Evolutionary conservation across 2,797 vertebrate species (phyloP), one percentile per base, ranked within the genome.

Genomic region (Rhabdophis nuchalis): DNA sequence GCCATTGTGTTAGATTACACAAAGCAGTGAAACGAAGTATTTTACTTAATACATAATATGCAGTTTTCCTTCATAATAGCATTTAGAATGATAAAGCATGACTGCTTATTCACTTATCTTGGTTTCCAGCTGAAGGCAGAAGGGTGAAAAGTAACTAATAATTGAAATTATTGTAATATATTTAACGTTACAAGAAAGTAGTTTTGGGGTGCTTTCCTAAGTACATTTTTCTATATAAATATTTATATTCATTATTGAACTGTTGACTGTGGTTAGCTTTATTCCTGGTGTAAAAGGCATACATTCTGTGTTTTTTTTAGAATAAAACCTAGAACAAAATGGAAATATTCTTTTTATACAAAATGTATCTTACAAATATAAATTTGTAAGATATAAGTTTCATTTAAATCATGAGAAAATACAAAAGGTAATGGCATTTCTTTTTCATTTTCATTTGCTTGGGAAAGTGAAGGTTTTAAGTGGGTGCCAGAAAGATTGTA

Each of bases 51-150:
- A 87, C 20, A 89, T 94, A 94, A 95, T 68, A 92, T 94, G 91
- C 92, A 91, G 27, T 86, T 95, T 92, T 95, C 93, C 90, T 97
- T 96, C 68, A 93, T 85, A 92, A 56, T 94, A 94, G 94, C 93
- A 96, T 96, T 82, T 93, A 95, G 90, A 91, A 89, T 94, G 96
- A 96, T 97, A 96, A 97, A 97, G 95, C 64, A 18, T 94, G 95
- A 91, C 95, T 96, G 94, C 88, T 96, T 96, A 92, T 97, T 94
- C 94, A 94, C 92, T 93, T 97, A 88, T 97, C 95, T 94, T 94
- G 90, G 87, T 95, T 96, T 93, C 23, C 93, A 94, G 95, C 95
- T 97, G 96, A 95, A 58, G 57, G 53, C 54, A 93, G 95, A 86
- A 96, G 95, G 93, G 93, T 96, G 95, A 94, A 46, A 94, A 95